Evolutionary conservation across 1,140 invertebrate species (phyloP).

Genomic region (Brevipalpus yothersi): DNA sequence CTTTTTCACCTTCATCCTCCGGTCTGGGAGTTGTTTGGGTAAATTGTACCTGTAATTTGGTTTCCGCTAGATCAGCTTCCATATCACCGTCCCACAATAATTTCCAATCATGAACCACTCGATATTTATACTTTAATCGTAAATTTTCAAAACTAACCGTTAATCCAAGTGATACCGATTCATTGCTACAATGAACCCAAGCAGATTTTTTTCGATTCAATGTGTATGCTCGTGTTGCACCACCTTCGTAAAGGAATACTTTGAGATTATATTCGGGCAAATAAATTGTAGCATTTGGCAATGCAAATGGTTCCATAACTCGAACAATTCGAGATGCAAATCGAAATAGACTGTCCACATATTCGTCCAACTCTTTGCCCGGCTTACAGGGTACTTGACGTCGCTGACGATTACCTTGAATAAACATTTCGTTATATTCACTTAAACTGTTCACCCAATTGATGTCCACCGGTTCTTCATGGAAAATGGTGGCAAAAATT

Average conservation of each 20-base stretch:
- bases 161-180: slow-evolving; percentile 13
- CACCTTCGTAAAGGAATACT: slow-evolving; percentile 13
- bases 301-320: slow-evolving; percentile 7
- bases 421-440: not conserved
- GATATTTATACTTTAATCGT: slow-evolving; percentile 11
- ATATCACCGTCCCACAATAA: slow-evolving; percentile 16
- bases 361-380: slow-evolving; percentile 16
- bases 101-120: slow-evolving; percentile 14
- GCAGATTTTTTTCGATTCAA: slow-evolving; percentile 11
- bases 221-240: slow-evolving; percentile 13
- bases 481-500: not conserved
- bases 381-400: slow-evolving; percentile 15
- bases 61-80: slow-evolving; percentile 11
- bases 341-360: slow-evolving; percentile 15
- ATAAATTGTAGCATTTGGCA: slow-evolving; percentile 14
- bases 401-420: not conserved
- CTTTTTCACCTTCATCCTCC: slow-evolving; percentile 6
- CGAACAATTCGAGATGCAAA: slow-evolving; percentile 14
- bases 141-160: slow-evolving; percentile 13
- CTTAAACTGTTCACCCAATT: not conserved
- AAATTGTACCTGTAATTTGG: slow-evolving; percentile 13
- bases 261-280: slow-evolving; percentile 13
- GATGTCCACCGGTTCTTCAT: not conserved
- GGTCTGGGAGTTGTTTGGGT: slow-evolving; percentile 11
- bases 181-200: slow-evolving; percentile 15